Percentiles rank a stretch among this genome's conserved stretches.
Evolutionary conservation across 2,113 vertebrate genomes (phyloP).

Genomic region (Desmodus rotundus): DNA sequence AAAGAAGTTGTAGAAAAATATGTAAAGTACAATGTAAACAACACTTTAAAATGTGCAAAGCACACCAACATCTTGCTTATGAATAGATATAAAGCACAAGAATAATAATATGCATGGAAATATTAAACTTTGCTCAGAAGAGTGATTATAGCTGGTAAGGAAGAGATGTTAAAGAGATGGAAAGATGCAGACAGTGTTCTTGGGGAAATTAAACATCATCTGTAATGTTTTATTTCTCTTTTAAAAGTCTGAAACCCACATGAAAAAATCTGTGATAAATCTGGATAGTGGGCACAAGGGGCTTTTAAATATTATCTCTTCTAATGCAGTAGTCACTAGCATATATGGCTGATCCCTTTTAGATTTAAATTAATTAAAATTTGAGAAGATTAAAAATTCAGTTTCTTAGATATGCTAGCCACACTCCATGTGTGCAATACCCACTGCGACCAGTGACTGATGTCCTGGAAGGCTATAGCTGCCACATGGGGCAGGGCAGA

Average conservation of each 20-base stretch:
- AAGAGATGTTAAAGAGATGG: not conserved
- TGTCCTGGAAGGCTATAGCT: not conserved
- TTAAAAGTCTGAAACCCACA: not conserved
- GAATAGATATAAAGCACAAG: not conserved
- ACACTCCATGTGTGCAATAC: not conserved
- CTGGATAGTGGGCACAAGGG: not conserved
- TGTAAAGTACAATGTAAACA: not conserved
- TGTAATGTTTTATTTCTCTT: not conserved
- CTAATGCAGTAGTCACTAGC: not conserved
- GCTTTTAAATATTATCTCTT: not conserved
- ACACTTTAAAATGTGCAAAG: not conserved
- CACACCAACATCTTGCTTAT: not conserved
- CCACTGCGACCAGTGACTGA: not conserved
- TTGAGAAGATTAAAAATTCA: not conserved
- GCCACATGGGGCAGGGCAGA: not conserved
- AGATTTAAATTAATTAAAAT: slow-evolving; percentile 26
- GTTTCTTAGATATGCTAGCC: not conserved
- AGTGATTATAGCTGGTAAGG: too few species aligned
- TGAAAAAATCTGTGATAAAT: not conserved
- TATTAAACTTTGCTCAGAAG: not conserved
- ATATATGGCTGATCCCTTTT: not conserved
- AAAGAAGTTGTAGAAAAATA: not conserved
- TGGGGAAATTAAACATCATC: not conserved
- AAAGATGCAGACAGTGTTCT: not conserved
- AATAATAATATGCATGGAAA: not conserved